Evolutionary conservation across 2,797 vertebrate genomes (phyloP).

Genomic region (Galaxias olidus): DNA sequence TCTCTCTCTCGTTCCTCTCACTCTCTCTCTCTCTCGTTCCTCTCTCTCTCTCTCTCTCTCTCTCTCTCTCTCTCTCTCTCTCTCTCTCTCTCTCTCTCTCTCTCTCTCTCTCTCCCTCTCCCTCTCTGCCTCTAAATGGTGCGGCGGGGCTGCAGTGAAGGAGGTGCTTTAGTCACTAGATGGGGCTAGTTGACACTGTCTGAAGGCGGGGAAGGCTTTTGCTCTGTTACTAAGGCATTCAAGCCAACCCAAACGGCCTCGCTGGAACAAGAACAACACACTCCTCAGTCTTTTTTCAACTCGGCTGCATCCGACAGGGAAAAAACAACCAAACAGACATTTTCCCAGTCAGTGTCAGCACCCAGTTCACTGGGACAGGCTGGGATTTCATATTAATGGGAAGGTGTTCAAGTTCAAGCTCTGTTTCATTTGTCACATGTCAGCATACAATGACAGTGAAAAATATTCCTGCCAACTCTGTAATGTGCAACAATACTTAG

Average conservation of each 20-base stretch:
- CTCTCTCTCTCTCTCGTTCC: neutral
- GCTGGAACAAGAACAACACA: neutral
- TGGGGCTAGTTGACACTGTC: conserved; percentile 2
- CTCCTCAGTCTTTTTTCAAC: neutral
- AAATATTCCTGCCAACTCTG: too few species aligned
- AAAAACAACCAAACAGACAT: too few species aligned
- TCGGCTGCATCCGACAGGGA: too few species aligned
- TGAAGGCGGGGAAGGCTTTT: neutral
- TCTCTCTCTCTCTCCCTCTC: neutral
- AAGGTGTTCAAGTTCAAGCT: too few species aligned
- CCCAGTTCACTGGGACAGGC: too few species aligned
- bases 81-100: neutral
- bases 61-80: neutral
- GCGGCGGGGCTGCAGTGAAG: neutral
- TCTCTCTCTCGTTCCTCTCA: neutral
- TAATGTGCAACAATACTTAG: too few species aligned
- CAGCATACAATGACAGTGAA: too few species aligned
- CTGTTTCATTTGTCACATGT: too few species aligned
- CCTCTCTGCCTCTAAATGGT: neutral
- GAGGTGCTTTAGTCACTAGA: neutral
- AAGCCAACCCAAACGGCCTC: too few species aligned
- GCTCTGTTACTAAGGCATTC: neutral
- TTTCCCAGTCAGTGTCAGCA: too few species aligned
- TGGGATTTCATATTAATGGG: too few species aligned
- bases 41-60: neutral